Evolutionary conservation across 2,797 vertebrate genomes (phyloP).

Genomic region (Xenops minutus): DNA sequence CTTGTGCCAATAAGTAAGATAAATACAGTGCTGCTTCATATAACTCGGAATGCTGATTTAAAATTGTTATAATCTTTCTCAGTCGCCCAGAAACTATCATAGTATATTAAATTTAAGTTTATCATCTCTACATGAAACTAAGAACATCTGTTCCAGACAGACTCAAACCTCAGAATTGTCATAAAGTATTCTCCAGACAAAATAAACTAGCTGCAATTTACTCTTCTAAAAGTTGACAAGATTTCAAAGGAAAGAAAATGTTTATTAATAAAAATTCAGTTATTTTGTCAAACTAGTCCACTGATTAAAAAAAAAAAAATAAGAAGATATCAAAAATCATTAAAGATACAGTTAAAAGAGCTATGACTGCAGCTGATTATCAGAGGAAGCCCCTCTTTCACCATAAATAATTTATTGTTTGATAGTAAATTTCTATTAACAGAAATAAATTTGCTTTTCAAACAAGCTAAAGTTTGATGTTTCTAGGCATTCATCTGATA

Average conservation of each 20-base stretch:
- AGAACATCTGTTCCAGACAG: background rate
- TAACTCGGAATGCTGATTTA: background rate
- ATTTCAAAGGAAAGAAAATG: constrained; percentile 42
- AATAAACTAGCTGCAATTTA: background rate
- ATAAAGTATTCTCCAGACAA: background rate
- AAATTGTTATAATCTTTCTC: background rate
- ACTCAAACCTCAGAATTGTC: constrained; percentile 19
- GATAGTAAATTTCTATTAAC: background rate
- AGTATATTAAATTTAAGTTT: constrained; percentile 6
- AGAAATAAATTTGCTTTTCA: background rate
- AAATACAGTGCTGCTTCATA: background rate
- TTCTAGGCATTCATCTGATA: background rate
- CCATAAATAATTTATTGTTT: background rate
- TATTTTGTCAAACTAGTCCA: constrained; percentile 23
- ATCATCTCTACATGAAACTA: background rate
- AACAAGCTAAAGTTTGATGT: background rate
- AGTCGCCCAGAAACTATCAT: constrained; percentile 17
- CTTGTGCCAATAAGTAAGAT: background rate
- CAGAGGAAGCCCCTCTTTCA: background rate
- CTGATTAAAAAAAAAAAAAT: background rate
- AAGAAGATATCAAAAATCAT: constrained; percentile 39
- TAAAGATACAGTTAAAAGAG: constrained; percentile 19
- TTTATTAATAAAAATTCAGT: constrained; percentile 32
- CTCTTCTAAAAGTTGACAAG: constrained; percentile 33
- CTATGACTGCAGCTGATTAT: background rate